Evolutionary conservation across 2,888 invertebrate species (phyloP).

Genomic region (Scaptomyza parva): DNA sequence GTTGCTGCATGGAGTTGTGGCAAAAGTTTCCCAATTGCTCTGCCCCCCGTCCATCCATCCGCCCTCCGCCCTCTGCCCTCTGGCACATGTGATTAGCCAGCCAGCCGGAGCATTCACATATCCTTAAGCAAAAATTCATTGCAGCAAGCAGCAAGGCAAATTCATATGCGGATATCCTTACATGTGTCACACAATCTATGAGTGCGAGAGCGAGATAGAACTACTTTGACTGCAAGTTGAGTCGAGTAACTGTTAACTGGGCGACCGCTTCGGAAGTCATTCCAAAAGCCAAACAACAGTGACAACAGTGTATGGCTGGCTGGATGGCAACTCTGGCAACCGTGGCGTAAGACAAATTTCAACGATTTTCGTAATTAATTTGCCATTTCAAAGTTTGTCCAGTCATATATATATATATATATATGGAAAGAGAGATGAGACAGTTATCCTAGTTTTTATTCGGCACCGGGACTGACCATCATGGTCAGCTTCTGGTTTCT

Average conservation of each 20-base stretch:
- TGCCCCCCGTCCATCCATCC: not conserved
- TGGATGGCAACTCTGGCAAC: not conserved
- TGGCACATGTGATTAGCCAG: constrained; percentile 77
- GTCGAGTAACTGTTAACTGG: constrained; percentile 33
- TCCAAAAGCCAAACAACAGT: constrained; percentile 71
- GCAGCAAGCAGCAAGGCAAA: constrained; percentile 52
- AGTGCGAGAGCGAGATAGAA: constrained; percentile 4
- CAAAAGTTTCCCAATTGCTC: constrained; percentile 59
- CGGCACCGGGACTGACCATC: constrained; percentile 28
- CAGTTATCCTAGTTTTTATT: constrained; percentile 51
- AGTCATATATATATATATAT: constrained; percentile 36
- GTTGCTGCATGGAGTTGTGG: constrained; percentile 25
- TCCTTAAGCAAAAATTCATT: constrained; percentile 73
- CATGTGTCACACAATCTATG: constrained; percentile 12
- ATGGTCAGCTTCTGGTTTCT: constrained; percentile 58
- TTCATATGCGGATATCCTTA: constrained; percentile 73
- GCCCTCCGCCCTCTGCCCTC: constrained; percentile 10
- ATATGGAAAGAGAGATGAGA: too few species aligned
- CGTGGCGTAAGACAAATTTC: constrained; percentile 70
- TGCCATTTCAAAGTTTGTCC: constrained; percentile 74
- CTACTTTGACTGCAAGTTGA: constrained; percentile 37
- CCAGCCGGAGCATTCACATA: constrained; percentile 57
- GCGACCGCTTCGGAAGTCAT: constrained; percentile 69
- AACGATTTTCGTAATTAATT: constrained; percentile 80
- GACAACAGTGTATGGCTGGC: constrained; percentile 36